Base-by-base conservation (phyloP, 2,113 vertebrate species). In the Monarcha castaneiventris region DNA sequence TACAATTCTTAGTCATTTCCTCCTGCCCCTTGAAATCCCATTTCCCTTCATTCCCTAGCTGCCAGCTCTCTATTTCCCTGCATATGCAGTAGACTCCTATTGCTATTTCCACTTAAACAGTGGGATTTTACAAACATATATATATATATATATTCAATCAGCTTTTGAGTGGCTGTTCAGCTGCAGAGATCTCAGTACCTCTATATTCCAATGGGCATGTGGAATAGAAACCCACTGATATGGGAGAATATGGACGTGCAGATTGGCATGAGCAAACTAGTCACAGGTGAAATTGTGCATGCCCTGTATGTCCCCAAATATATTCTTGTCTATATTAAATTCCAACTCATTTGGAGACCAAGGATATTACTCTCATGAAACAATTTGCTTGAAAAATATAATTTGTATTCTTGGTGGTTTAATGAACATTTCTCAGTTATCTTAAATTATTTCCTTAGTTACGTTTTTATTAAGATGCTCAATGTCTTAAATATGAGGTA, bases 1-100 rank as follows among this genome's bases (percentile, higher is more conserved):
- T 82, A 41, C 26, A 63, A 37, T n/a, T 80, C 63, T 88, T 88
- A 94, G 73, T 82, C 56, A 93, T 69, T 94, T 95, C 90, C 88
- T 92, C 62, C 41, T 74, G 83, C 52, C 72, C 44, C 43, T 80
- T 72, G 37, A 85, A 90, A 69, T 78, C 41, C 55, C 22, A 21
- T 64, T 95, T 92, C 62, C 62, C 49, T 75, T 63, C 22, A 44
- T 44, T 95, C 72, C 85, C 26, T 26, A n/a, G 37, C 39, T 95
- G 37, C 64, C 73, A 77, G 61, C 44, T 77, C 55, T 58, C 56
- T 71, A 30, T 46, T 71, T 49, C 46, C 48, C 39, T 32, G 59
- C 49, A 74, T 22, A 26, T n/a, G 32, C 51, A 54, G 55, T 29
- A 84, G 62, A 27, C 26, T 61, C 23, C 54, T 71, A 17, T 27